Evolutionary conservation across 2,797 vertebrate species (phyloP).

Genomic region (Rhabdophis nuchalis): DNA sequence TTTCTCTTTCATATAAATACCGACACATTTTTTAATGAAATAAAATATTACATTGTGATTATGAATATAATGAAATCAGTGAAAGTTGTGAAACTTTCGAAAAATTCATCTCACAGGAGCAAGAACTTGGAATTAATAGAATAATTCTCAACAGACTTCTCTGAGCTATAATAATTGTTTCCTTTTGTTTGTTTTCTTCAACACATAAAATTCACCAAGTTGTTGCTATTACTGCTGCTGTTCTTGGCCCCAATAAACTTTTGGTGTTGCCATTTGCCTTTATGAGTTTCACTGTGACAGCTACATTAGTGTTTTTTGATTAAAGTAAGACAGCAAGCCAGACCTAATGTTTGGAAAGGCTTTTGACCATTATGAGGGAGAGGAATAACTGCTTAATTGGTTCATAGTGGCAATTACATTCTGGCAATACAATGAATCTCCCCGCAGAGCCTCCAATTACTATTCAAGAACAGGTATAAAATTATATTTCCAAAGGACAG

Average conservation of each 20-base stretch:
- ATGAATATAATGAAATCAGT: background rate
- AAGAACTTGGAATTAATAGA: background rate
- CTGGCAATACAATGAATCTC: background rate
- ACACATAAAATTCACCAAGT: background rate
- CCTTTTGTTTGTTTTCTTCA: background rate
- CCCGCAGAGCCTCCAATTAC: background rate
- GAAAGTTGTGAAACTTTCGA: background rate
- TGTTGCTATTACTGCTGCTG: background rate
- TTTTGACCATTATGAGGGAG: constrained; percentile 14
- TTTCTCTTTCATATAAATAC: background rate
- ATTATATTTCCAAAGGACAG: background rate
- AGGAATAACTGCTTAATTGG: constrained; percentile 21
- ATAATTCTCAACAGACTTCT: background rate
- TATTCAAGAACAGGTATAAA: background rate
- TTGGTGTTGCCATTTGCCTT: background rate
- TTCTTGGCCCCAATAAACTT: background rate
- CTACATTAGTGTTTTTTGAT: background rate
- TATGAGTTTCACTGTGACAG: background rate
- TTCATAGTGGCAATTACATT: constrained; percentile 9
- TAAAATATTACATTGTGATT: background rate
- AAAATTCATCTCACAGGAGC: background rate
- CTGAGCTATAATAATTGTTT: constrained; percentile 5
- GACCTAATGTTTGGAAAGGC: background rate
- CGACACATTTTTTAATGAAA: background rate
- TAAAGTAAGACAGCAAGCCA: background rate